phyloP scores from a whole-genome alignment of 2,888 invertebrate genomes.

The Trachelus tabidus region DNA sequence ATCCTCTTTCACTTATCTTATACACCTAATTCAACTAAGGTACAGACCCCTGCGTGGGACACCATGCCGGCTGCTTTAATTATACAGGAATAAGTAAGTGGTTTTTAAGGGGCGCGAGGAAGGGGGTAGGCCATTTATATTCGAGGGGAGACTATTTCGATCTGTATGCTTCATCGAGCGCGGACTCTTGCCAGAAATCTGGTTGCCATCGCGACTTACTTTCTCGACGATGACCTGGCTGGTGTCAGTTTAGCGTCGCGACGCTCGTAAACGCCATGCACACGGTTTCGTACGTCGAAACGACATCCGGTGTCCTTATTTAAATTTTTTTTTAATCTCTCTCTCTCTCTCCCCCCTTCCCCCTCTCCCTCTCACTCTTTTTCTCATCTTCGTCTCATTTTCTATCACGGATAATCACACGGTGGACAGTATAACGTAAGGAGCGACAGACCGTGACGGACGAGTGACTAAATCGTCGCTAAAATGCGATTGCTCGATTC shows the following conservation, averaged over 20 bases:
- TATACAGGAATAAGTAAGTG: background rate
- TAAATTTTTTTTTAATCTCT: background rate
- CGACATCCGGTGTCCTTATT: background rate
- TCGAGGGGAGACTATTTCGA: background rate
- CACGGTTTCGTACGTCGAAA: background rate
- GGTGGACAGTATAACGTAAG: background rate
- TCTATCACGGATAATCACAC: background rate
- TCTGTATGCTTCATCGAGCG: background rate
- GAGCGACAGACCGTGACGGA: slow-evolving; percentile 32
- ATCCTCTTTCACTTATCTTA: background rate
- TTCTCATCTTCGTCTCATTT: background rate
- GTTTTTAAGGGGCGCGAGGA: background rate
- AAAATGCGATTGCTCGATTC: slow-evolving; percentile 54
- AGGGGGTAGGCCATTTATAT: background rate
- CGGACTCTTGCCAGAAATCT: slow-evolving; percentile 18
- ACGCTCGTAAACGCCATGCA: background rate
- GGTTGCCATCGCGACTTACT: slow-evolving; percentile 11
- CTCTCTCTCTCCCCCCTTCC: background rate
- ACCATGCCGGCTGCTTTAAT: background rate
- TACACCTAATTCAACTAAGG: background rate
- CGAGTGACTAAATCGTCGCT: slow-evolving; percentile 58
- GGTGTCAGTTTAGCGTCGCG: background rate
- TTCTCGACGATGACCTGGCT: slow-evolving; percentile 5
- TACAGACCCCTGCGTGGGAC: background rate
- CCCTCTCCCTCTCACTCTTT: background rate